Conservation (phyloP, 92 coral and sea anemone species). For the Diadumene lineata region DNA sequence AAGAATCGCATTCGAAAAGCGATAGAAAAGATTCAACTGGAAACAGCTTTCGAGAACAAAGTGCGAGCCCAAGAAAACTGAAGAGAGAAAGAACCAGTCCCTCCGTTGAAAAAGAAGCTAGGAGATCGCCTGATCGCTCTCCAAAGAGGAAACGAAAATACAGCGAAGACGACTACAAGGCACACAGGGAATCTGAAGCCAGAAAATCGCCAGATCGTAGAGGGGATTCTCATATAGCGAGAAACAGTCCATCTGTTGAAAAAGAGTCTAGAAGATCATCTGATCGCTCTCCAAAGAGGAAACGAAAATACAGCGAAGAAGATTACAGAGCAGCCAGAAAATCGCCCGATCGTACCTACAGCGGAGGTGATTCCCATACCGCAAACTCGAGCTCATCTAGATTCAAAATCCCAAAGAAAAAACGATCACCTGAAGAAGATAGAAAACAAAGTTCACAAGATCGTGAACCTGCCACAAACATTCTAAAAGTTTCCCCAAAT, state of each 20-base stretch:
- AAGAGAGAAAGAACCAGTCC: not conserved
- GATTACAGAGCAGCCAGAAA: constrained; percentile 1
- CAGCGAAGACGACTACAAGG: not conserved
- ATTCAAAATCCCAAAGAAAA: constrained; percentile 14
- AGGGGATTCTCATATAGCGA: not conserved
- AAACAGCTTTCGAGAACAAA: not conserved
- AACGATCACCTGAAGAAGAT: not conserved
- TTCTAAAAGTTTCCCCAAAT: not conserved
- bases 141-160: not conserved
- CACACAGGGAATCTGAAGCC: not conserved
- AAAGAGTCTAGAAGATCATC: not conserved
- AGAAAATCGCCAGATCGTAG: not conserved
- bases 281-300: not conserved
- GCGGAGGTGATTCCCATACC: not conserved
- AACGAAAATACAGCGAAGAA: not conserved
- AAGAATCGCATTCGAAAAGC: not conserved
- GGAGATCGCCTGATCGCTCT: not conserved
- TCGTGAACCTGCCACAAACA: not conserved
- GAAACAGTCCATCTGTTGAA: constrained; percentile 4
- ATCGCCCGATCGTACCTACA: not conserved
- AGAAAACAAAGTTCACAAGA: not conserved
- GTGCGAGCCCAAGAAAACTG: not conserved
- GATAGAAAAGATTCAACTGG: not conserved
- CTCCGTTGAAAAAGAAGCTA: not conserved
- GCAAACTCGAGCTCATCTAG: not conserved